phyloP scores from a whole-genome alignment of 2,113 vertebrate species.

The Callionymus lyra region DNA sequence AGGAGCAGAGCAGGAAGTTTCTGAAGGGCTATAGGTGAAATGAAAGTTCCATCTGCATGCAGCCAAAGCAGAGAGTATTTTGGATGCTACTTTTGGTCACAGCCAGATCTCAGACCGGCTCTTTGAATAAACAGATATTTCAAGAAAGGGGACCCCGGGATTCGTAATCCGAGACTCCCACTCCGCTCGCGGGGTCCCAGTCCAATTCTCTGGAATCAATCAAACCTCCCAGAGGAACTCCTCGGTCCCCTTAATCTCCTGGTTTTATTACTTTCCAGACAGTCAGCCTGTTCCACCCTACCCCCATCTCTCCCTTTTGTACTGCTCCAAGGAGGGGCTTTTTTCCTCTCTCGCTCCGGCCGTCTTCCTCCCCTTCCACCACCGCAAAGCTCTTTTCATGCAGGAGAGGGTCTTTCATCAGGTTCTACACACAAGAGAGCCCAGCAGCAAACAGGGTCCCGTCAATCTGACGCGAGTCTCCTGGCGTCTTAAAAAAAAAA shows the following conservation, averaged over 20 bases:
- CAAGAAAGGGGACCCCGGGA: slow-evolving; percentile 59
- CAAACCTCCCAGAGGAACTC: slow-evolving; percentile 71
- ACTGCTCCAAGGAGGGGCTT: slow-evolving; percentile 60
- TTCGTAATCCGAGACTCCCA: slow-evolving; percentile 69
- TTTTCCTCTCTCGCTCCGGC: slow-evolving; percentile 5
- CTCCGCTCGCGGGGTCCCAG: slow-evolving; percentile 53
- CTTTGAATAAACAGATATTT: slow-evolving; percentile 67
- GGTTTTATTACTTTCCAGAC: slow-evolving; percentile 79
- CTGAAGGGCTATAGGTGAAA: slow-evolving; percentile 14
- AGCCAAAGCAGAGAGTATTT: not conserved
- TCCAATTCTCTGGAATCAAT: slow-evolving; percentile 74
- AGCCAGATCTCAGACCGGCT: slow-evolving; percentile 44
- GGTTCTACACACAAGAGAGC: slow-evolving; percentile 50
- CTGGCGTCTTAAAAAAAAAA: slow-evolving; percentile 18
- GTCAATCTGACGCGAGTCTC: slow-evolving; percentile 25
- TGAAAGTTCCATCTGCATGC: slow-evolving; percentile 10
- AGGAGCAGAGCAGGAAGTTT: slow-evolving; percentile 4
- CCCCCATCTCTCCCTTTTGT: slow-evolving; percentile 70
- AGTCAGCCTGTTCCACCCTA: slow-evolving; percentile 63
- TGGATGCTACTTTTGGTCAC: slow-evolving; percentile 5
- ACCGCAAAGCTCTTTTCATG: slow-evolving; percentile 62
- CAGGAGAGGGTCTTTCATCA: slow-evolving; percentile 64
- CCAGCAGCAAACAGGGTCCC: slow-evolving; percentile 32
- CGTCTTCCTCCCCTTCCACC: slow-evolving; percentile 42
- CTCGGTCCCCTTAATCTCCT: slow-evolving; percentile 69